Conservation (phyloP, 1,140 invertebrate genomes). For the Megathymus violae region DNA sequence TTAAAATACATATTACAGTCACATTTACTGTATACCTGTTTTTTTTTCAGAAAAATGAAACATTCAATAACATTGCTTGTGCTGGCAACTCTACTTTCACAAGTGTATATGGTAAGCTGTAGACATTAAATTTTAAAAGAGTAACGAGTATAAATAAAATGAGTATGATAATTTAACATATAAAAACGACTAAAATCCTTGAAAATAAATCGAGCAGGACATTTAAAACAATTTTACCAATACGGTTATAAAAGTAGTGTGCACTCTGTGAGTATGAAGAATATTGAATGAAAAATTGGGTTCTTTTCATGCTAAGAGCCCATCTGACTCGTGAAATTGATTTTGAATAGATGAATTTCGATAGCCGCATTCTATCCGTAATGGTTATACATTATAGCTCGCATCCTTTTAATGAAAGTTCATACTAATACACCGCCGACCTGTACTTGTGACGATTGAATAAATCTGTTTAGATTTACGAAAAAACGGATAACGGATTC, state of each 20-base stretch:
- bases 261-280: not conserved
- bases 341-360: constrained; percentile 19
- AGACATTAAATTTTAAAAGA: too few species aligned
- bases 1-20: not conserved
- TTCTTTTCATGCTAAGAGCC: constrained; percentile 28
- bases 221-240: too few species aligned
- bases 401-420: too few species aligned
- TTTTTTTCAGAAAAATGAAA: constrained; percentile 48
- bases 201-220: too few species aligned
- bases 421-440: too few species aligned
- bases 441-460: too few species aligned
- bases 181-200: too few species aligned
- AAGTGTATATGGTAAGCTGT: constrained; percentile 46
- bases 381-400: not conserved
- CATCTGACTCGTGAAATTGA: constrained; percentile 26
- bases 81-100: constrained; percentile 33
- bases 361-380: constrained; percentile 13
- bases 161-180: too few species aligned
- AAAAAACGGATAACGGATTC: too few species aligned
- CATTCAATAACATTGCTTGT: constrained; percentile 33
- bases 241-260: too few species aligned
- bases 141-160: too few species aligned
- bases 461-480: too few species aligned
- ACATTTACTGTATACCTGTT: constrained; percentile 4
- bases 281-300: constrained; percentile 26